phyloP scores from a whole-genome alignment of 2,113 vertebrate genomes.

The Octodon degus region DNA sequence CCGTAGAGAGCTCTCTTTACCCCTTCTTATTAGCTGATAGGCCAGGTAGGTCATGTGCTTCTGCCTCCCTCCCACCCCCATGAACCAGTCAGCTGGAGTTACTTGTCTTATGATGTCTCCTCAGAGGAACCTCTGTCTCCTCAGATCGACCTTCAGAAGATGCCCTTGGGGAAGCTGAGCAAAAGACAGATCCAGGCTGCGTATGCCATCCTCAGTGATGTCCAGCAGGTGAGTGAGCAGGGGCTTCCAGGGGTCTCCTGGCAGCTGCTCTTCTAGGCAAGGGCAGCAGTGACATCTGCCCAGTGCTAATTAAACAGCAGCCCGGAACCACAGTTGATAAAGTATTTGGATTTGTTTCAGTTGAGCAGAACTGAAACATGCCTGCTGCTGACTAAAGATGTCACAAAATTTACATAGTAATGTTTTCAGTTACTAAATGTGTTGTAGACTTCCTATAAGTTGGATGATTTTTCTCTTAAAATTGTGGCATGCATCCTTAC shows the following conservation, averaged over 20 bases:
- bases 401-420: neutral
- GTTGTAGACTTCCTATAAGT: neutral
- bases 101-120: neutral
- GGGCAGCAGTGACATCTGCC: neutral
- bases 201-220: conserved; percentile 96
- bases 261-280: neutral
- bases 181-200: conserved; percentile 98
- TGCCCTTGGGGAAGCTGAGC: conserved; percentile 98
- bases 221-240: conserved; percentile 92
- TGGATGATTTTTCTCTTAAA: neutral
- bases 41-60: neutral
- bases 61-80: neutral
- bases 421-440: neutral
- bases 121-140: conserved; percentile 3
- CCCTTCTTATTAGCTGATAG: neutral
- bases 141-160: conserved; percentile 99
- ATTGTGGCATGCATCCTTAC: neutral
- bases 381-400: neutral
- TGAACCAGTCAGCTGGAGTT: neutral
- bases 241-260: fast-evolving
- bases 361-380: neutral
- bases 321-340: neutral
- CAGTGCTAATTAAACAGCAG: neutral
- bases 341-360: neutral
- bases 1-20: no score